Conservation (phyloP, 2,113 vertebrate species). For the Ranitomeya variabilis region DNA sequence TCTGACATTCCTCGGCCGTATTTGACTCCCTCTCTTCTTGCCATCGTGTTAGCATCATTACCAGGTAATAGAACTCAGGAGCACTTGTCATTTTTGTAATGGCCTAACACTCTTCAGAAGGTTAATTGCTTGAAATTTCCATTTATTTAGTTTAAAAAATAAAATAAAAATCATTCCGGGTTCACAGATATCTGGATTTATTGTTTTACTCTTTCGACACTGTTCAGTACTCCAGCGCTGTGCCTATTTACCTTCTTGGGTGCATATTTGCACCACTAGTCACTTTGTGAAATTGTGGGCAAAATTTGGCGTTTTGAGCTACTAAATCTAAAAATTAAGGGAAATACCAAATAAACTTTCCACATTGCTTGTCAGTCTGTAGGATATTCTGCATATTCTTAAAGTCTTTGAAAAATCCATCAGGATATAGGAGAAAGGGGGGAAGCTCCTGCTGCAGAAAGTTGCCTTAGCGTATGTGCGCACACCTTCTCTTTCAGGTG, state of each 20-base stretch:
- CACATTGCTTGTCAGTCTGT: no score
- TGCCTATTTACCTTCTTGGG: neutral
- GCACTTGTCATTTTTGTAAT: conserved; percentile 43
- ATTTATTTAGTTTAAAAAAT: conserved; percentile 13
- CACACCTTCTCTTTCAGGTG: no score
- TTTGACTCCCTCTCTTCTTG: neutral
- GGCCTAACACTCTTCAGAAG: conserved; percentile 36
- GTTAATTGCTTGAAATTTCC: conserved; percentile 43
- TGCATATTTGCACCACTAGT: neutral
- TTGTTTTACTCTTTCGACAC: neutral
- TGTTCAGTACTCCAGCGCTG: neutral
- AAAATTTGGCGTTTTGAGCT: no score
- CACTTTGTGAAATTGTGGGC: no score
- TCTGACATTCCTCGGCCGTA: conserved; percentile 32
- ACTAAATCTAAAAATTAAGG: no score
- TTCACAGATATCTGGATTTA: neutral
- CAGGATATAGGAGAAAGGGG: no score
- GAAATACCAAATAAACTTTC: no score
- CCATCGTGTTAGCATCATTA: conserved; percentile 38
- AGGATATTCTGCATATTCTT: no score
- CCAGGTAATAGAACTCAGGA: conserved; percentile 26
- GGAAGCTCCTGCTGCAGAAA: no score
- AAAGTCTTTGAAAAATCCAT: no score
- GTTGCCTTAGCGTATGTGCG: no score
- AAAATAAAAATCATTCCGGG: neutral